Evolutionary conservation across 2,113 vertebrate species (phyloP), one percentile per base, ranked within the genome.

Genomic region (Spermophilus dauricus): DNA sequence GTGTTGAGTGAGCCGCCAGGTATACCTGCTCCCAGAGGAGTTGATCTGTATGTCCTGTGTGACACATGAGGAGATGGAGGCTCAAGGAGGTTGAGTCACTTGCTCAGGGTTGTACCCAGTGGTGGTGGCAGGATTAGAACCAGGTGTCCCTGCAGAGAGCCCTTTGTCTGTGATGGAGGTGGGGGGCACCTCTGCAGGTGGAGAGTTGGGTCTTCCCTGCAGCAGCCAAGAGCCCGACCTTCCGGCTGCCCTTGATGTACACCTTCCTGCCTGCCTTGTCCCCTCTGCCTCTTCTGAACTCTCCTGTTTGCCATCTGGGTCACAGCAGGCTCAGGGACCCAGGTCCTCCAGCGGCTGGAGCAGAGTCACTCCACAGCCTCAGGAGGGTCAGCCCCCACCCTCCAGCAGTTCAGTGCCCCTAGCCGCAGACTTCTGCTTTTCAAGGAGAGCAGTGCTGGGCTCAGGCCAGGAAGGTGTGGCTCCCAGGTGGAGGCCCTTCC

Each of bases 341-440:
- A 16, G 58, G 69, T 61, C 28, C 34, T 24, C 39, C 42, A 2
- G 37, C 87, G 70, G 51, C 8, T 45, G 45, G 45, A 45, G 45
- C 45, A 45, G 18, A 28, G 91, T 42, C 39, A 18, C 80, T 65
- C 53, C 42, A 83, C 53, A 61, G n/a, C 82, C 78, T 95, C 63
- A 30, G 75, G 85, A 86, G 70, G 75, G 95, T 39, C 56, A 1
- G 75, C 42, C 88, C 72, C 24, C 56, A 18, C 39, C 80, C 45
- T n/a, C 39, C 67, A 51, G 53, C 72, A 12, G n/a, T 96, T 34
- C 28, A 84, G 70, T 51, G 67, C 69, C 69, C 51, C 67, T 77
- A 26, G 28, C 76, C 39, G 37, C 45, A 3, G 63, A 93, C 89
- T 96, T 97, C 94, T 0, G 13, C 96, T 89, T 96, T 94, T 73